A percentile compares a stretch with the other conserved stretches of the same genome.
Conservation (phyloP, 2,113 vertebrate genomes). For the Lonchura striata region DNA sequence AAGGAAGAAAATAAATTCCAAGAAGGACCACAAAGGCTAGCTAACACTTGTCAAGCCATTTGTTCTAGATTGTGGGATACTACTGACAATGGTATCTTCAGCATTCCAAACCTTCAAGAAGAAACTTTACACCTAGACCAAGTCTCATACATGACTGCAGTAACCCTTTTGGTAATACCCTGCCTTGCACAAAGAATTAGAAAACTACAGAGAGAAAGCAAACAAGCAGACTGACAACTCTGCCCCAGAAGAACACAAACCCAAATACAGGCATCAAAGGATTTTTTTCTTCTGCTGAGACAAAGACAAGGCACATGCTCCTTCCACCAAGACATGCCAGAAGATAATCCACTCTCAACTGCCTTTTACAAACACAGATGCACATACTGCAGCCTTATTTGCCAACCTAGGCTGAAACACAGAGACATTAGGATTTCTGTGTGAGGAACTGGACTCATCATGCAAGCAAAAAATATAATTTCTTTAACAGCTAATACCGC, state of each 20-base stretch:
- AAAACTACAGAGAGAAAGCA: not conserved
- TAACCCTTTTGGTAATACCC: not conserved
- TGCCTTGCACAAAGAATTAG: not conserved
- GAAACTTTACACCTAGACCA: not conserved
- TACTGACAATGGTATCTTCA: not conserved
- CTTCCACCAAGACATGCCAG: not conserved
- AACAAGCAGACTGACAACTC: not conserved
- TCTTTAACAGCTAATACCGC: not conserved
- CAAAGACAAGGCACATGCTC: not conserved
- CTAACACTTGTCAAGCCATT: not conserved
- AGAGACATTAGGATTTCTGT: not conserved
- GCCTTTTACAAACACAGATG: not conserved
- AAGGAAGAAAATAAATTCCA: not conserved
- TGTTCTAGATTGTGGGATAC: not conserved
- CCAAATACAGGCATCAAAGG: not conserved
- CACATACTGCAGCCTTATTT: not conserved
- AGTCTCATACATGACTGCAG: not conserved
- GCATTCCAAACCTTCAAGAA: not conserved
- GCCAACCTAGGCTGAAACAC: not conserved
- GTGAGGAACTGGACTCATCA: not conserved
- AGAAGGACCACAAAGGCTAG: not conserved
- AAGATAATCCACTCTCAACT: not conserved
- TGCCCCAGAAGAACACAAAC: not conserved
- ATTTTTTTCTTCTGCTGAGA: not conserved
- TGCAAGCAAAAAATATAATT: rapidly evolving